Percentiles rank a stretch among this genome's conserved stretches.
phyloP scores from a whole-genome alignment of 2,113 vertebrate genomes.

The Myotis brandtii region DNA sequence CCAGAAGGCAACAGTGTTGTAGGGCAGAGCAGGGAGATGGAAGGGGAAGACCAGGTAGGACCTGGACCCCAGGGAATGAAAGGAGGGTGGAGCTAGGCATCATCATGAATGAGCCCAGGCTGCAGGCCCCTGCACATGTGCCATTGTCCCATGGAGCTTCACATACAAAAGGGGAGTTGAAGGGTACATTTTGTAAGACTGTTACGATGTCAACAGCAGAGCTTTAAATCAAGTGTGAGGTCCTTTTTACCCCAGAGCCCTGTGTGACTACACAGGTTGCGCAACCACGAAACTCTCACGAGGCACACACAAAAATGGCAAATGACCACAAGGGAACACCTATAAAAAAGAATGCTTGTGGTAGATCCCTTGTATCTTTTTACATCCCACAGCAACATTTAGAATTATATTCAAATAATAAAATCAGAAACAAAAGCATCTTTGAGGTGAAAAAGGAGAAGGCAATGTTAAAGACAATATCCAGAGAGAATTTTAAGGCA shows the following conservation, averaged over 20 bases:
- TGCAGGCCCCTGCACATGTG: background rate
- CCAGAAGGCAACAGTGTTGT: background rate
- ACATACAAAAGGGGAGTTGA: background rate
- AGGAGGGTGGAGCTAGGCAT: background rate
- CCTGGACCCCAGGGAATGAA: background rate
- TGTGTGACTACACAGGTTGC: background rate
- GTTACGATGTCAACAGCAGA: background rate
- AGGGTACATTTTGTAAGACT: background rate
- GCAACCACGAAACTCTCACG: background rate
- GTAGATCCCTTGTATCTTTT: background rate
- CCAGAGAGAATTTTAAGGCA: background rate
- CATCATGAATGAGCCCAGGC: background rate
- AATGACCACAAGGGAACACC: background rate
- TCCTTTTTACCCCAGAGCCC: background rate
- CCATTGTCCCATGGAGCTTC: background rate
- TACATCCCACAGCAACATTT: background rate
- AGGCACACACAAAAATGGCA: background rate
- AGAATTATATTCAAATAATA: background rate
- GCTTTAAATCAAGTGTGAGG: background rate
- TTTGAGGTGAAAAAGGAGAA: background rate
- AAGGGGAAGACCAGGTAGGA: background rate
- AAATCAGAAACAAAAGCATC: background rate
- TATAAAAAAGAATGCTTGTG: background rate
- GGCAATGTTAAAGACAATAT: background rate
- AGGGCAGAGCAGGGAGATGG: background rate